Percentiles rank a stretch among this genome's conserved stretches.
These are phyloP conservation scores for Bucco capensis DNA, from an alignment of 2,113 vertebrate genomes.

Conservation along the genomic window DNA sequence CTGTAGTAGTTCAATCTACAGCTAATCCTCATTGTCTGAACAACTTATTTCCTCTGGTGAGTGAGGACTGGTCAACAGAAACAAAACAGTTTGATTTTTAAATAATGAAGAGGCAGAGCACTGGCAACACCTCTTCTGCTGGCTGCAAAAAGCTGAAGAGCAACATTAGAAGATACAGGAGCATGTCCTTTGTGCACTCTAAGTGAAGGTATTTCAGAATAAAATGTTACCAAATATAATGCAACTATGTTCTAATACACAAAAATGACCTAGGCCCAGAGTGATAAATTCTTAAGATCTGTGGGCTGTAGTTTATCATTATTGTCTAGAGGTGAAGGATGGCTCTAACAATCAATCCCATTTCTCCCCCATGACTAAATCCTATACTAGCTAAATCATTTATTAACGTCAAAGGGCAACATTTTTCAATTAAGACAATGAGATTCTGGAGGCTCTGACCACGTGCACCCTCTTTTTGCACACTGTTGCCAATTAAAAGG, in stretches of 20 bases:
- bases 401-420: background rate
- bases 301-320: slow-evolving; percentile 14
- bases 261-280: background rate
- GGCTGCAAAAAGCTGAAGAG: background rate
- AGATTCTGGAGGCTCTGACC: slow-evolving; percentile 28
- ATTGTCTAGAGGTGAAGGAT: slow-evolving; percentile 5
- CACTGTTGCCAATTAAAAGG: background rate
- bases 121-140: background rate
- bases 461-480: slow-evolving; percentile 2
- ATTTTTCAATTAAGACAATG: slow-evolving; percentile 49
- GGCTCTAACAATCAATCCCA: background rate
- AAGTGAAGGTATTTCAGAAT: background rate
- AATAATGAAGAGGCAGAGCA: background rate
- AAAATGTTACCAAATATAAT: background rate
- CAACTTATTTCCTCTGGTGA: background rate
- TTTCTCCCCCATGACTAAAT: background rate
- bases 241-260: background rate
- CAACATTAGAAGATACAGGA: background rate
- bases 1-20: background rate
- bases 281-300: slow-evolving; percentile 26
- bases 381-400: background rate
- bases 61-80: background rate
- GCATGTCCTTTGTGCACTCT: background rate
- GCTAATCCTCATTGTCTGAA: background rate
- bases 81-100: background rate